phyloP scores from a whole-genome alignment of 64 coral and sea anemone species.

The Dendrophyllia cribrosa region DNA sequence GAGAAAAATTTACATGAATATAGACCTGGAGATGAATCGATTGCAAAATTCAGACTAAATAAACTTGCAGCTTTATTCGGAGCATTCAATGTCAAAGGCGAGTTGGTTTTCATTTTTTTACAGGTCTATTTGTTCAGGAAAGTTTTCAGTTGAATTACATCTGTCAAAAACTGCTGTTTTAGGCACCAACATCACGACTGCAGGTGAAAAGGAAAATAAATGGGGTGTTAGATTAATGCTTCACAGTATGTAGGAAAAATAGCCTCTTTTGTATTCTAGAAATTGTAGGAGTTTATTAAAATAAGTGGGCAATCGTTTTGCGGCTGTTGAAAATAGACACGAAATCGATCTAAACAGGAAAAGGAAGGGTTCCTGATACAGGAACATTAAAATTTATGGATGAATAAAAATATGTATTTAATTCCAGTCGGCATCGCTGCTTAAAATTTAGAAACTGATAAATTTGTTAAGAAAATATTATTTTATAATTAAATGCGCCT shows the following conservation, averaged over 20 bases:
- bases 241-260: neutral
- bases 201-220: neutral
- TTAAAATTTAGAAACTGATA: neutral
- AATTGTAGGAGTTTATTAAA: neutral
- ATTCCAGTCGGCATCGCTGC: no score
- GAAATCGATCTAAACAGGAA: no score
- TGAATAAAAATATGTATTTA: no score
- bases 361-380: no score
- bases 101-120: neutral
- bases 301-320: neutral
- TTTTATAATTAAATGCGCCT: neutral
- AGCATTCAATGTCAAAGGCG: neutral
- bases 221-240: neutral
- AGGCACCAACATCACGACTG: neutral
- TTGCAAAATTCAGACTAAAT: neutral
- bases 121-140: neutral
- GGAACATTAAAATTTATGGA: no score
- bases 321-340: no score
- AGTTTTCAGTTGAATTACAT: neutral
- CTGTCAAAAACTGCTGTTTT: slow-evolving; percentile 26
- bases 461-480: no score
- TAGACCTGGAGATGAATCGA: neutral
- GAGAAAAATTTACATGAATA: neutral
- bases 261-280: neutral
- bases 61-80: neutral